Base-by-base conservation (phyloP, 2,888 invertebrate genomes). In the Xestia sexstrigata region DNA sequence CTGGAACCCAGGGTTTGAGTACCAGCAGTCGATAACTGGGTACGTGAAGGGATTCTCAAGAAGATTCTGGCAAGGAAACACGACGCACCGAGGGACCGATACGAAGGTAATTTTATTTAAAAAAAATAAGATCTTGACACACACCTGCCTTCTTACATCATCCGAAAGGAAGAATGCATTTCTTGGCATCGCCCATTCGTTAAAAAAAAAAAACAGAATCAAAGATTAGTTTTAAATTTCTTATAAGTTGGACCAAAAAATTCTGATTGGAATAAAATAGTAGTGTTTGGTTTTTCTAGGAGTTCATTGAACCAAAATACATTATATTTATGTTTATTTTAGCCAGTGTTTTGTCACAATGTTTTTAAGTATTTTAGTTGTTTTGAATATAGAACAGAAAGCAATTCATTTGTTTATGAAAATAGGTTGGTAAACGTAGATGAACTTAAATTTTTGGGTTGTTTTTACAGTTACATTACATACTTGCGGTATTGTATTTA, bases 1-100 rank as follows among this genome's bases (percentile, higher is more conserved):
- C 95, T 99, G 99, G 99, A 98, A 98, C 95, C 99, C 99, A 0
- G 99, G 99, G 72, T 99, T 99, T 93, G 98, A 98, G 73, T 99
- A 98, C 93, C 97, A 97, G 89, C 97, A 98, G 90, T 98, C 98
- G 78, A 96, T 98, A 23, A 98, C 98, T 23, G 99, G 99, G n/a
- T 98, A 98, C 91, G 97, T 99, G 17, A 97, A 97, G 87, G 99
- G 99, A 4, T 99, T 98, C 93, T 97, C 97, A 17, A 97, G 99
- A 88, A 97, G 98, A 92, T 99, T 99, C 95, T 99, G 99, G 99
- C 99, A 99, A 95, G 99, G 98, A 65, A 98, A 98, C 92, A 97
- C 98, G 0, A 98, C 98, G 13, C 98, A 98, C 92, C 97, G 98
- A 70, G 98, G 98, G 39, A 98, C 98, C 0, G 97, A 97, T 71